Percentiles rank a stretch among this genome's conserved stretches.
phyloP scores from a whole-genome alignment of 2,888 invertebrate genomes.

The Limenitis camilla region DNA sequence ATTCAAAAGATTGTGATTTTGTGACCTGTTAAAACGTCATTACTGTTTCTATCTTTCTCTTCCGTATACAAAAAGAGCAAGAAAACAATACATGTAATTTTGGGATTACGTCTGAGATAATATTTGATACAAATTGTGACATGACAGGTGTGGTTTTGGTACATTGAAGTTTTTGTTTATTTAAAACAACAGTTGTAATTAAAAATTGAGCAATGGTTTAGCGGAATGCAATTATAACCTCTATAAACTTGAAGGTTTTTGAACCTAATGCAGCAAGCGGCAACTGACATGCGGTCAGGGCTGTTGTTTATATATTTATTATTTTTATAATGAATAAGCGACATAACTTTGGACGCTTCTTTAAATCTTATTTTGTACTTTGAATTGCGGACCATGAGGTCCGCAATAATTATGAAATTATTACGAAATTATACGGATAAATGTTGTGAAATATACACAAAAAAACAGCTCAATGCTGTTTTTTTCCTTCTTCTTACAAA shows the following conservation, averaged over 20 bases:
- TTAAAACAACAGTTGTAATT: neutral
- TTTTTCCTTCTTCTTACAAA: too few species aligned
- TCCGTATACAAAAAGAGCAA: conserved; percentile 12
- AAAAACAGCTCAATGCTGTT: too few species aligned
- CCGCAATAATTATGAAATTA: too few species aligned
- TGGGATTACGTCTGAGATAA: neutral
- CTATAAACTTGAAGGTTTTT: conserved; percentile 22
- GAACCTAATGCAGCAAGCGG: conserved; percentile 20
- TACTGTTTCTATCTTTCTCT: conserved; percentile 20
- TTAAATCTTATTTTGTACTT: too few species aligned
- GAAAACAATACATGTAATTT: conserved; percentile 8
- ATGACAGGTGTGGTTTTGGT: neutral
- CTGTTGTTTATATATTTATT: too few species aligned
- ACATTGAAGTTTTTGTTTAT: conserved; percentile 15
- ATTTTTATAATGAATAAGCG: too few species aligned
- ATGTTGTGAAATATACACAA: too few species aligned
- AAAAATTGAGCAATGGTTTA: conserved; percentile 33
- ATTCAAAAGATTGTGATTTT: too few species aligned
- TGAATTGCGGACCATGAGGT: conserved; percentile 29
- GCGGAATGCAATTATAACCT: conserved; percentile 13
- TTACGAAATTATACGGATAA: too few species aligned
- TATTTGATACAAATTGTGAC: conserved; percentile 1
- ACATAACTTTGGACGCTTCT: too few species aligned
- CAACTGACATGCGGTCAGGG: neutral
- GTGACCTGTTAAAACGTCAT: conserved; percentile 26